Evolutionary conservation across 1,140 invertebrate genomes (phyloP).

Genomic region (Hypothenemus hampei): DNA sequence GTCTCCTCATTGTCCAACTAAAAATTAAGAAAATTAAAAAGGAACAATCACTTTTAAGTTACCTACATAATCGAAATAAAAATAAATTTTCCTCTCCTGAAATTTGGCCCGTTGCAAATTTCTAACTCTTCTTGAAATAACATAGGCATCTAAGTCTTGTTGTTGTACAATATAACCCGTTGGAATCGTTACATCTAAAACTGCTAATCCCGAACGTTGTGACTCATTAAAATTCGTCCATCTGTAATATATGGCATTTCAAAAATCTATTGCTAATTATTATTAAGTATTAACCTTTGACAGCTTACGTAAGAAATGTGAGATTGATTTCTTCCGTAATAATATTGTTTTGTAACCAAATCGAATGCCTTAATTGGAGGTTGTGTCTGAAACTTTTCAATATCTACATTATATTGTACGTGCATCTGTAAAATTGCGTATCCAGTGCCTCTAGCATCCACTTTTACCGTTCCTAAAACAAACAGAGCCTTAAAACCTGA

Average conservation of each 20-base stretch:
- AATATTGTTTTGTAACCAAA: slow-evolving; percentile 64
- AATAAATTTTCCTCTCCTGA: slow-evolving; percentile 75
- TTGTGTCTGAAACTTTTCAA: slow-evolving; percentile 74
- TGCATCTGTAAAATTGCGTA: slow-evolving; percentile 89
- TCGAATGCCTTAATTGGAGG: slow-evolving; percentile 77
- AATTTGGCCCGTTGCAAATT: slow-evolving; percentile 83
- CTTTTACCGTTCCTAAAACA: slow-evolving; percentile 63
- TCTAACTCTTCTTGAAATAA: slow-evolving; percentile 64
- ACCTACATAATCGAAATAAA: slow-evolving; percentile 92
- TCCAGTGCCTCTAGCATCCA: slow-evolving; percentile 84
- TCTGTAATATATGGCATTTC: slow-evolving; percentile 46
- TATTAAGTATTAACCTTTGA: slow-evolving; percentile 59
- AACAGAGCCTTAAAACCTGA: too few relatives aligned
- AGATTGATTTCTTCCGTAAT: slow-evolving; percentile 88
- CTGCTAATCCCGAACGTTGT: slow-evolving; percentile 81
- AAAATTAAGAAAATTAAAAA: background rate
- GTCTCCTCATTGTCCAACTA: slow-evolving; percentile 75
- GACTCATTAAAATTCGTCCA: slow-evolving; percentile 78
- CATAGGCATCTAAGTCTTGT: slow-evolving; percentile 79
- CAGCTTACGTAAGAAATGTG: slow-evolving; percentile 79
- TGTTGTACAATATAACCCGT: slow-evolving; percentile 93
- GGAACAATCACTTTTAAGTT: slow-evolving; percentile 1
- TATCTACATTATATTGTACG: slow-evolving; percentile 93
- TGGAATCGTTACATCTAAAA: slow-evolving; percentile 86
- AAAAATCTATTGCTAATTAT: too few relatives aligned